A percentile compares a stretch with the other conserved stretches of the same genome.
These are phyloP conservation scores for Pandemis cinnamomeana DNA, from an alignment of 2,888 invertebrate species.

Conservation along the genomic window DNA sequence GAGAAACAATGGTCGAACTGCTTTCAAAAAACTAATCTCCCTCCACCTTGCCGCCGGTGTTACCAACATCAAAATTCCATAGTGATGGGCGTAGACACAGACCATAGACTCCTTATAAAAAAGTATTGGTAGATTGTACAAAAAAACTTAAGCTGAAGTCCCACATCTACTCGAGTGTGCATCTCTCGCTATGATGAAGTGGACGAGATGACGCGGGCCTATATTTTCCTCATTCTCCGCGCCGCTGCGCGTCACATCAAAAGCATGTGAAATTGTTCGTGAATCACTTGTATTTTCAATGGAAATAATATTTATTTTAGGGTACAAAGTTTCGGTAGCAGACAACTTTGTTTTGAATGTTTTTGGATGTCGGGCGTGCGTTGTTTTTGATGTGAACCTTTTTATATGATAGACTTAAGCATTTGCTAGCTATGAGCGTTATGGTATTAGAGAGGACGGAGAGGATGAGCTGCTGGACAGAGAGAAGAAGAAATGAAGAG, in stretches of 20 bases:
- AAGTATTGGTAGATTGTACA: too few relatives aligned
- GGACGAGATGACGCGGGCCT: conserved; percentile 34
- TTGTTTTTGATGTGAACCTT: not conserved
- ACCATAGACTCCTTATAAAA: too few relatives aligned
- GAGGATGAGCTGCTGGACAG: too few relatives aligned
- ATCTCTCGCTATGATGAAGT: conserved; percentile 21
- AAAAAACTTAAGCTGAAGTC: not conserved
- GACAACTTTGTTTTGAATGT: conserved; percentile 2
- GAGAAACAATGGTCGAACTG: too few relatives aligned
- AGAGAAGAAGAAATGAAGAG: too few relatives aligned
- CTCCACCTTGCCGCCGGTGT: too few relatives aligned
- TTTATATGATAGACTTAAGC: too few relatives aligned
- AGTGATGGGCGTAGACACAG: too few relatives aligned
- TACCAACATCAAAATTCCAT: too few relatives aligned
- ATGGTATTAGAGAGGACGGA: too few relatives aligned
- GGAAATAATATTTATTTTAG: conserved; percentile 40
- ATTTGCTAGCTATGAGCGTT: too few relatives aligned
- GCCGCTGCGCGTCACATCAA: conserved; percentile 50
- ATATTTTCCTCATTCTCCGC: conserved; percentile 51
- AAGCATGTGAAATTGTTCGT: conserved; percentile 54
- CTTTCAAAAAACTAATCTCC: too few relatives aligned
- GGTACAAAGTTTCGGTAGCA: conserved; percentile 11
- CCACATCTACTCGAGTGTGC: conserved; percentile 10
- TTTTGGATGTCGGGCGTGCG: not conserved
- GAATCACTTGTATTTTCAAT: conserved; percentile 41